Base-by-base conservation (phyloP, 2,797 vertebrate species). In the Eulemur coronatus region DNA sequence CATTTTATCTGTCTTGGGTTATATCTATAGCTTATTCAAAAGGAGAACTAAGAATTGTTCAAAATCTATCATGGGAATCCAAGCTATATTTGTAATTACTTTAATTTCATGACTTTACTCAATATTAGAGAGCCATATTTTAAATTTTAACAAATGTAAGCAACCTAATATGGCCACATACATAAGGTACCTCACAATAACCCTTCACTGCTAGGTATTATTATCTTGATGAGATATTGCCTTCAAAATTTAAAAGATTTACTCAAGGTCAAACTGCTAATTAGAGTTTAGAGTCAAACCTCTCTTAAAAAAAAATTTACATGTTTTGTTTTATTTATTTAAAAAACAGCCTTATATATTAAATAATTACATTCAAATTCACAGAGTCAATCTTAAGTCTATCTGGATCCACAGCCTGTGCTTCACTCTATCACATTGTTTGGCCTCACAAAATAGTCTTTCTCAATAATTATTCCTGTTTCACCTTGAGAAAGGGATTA, bases 21-120 rank as follows among this genome's bases (percentile, higher is more conserved):
- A 38, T n/a, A 91, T 15, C 87, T 67, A n/a, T 59, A 35, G 22
- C 41, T 97, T 94, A 76, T 41, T 85, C 95, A 95, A 48, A 80
- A 97, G 81, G 43, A 76, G 81, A 82, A 78, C 41, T 88, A 89
- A 0, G 63, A 73, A 22, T 1, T 52, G 52, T 93, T 79, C 7
- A 80, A 87, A 88, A 78, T 84, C 15, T 61, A 95, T 96, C 80
- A 94, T 12, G 92, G 69, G 59, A 67, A 48, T 50, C 5, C 17
- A 92, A 90, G 70, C 15, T 85, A 63, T 48, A 86, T 95, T 96
- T 95, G 72, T 69, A 91, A 80, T 41, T 94, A 84, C 24, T 61
- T 46, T 65, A 95, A 88, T 17, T 91, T 41, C 69, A 96, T 84
- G 20, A 86, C 73, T 96, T 90, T 95, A 96, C 7, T 93, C 65